Evolutionary conservation across 2,797 vertebrate species (phyloP).

Genomic region (Sternarchorhynchus goeldii): DNA sequence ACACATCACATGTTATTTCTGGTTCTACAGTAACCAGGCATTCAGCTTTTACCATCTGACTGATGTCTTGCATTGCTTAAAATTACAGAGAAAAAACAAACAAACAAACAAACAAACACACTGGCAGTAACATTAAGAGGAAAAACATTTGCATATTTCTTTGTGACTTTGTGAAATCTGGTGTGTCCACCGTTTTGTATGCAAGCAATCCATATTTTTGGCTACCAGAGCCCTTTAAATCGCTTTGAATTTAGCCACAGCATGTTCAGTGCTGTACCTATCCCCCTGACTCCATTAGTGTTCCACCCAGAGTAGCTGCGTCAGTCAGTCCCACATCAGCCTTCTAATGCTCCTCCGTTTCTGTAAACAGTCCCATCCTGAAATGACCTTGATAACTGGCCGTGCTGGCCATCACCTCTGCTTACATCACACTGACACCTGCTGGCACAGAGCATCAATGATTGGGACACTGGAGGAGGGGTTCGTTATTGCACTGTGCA

Average conservation of each 20-base stretch:
- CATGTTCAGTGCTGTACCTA: not conserved
- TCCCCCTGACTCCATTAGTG: conserved; percentile 12
- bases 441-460: conserved; percentile 57
- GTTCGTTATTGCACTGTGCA: not conserved
- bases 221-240: not conserved
- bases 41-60: not conserved
- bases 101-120: too few relatives aligned
- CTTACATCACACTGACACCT: conserved; percentile 75
- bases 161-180: not conserved
- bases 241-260: not conserved
- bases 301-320: conserved; percentile 20
- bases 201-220: conserved; percentile 18
- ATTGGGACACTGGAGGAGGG: not conserved
- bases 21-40: not conserved
- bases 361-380: conserved; percentile 64
- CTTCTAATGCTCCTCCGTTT: conserved; percentile 66
- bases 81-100: not conserved
- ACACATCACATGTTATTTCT: not conserved
- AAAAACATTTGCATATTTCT: not conserved
- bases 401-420: conserved; percentile 48
- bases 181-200: not conserved
- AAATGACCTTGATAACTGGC: conserved; percentile 72
- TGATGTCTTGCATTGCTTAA: not conserved
- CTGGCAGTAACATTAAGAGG: not conserved
- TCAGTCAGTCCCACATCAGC: conserved; percentile 26